phyloP scores from a whole-genome alignment of 2,797 vertebrate species.

The Octomys mimax region DNA sequence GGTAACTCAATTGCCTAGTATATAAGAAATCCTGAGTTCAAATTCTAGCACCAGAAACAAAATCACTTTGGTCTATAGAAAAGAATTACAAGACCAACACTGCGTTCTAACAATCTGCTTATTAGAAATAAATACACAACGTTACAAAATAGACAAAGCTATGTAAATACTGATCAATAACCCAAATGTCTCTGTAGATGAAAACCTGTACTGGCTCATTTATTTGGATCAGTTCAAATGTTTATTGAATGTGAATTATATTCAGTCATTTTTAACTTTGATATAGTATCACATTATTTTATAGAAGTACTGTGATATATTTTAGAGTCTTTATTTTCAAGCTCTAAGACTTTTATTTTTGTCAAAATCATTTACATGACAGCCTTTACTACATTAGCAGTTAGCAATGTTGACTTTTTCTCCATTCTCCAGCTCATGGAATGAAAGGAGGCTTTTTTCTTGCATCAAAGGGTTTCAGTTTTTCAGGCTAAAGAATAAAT shows the following conservation, averaged over 20 bases:
- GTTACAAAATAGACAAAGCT: not conserved
- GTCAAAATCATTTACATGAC: not conserved
- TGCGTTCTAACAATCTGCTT: not conserved
- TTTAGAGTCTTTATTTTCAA: not conserved
- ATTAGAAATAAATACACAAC: not conserved
- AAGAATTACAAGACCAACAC: not conserved
- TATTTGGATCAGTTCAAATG: not conserved
- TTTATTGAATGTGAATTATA: not conserved
- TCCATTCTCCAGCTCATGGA: not conserved
- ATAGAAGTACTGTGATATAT: not conserved
- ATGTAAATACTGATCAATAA: not conserved
- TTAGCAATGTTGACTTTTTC: not conserved
- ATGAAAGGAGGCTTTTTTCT: slow-evolving; percentile 46
- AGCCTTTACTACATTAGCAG: not conserved
- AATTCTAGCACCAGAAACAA: not conserved
- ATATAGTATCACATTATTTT: not conserved
- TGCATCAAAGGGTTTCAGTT: not conserved
- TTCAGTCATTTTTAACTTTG: not conserved
- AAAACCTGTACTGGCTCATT: not conserved
- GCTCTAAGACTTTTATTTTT: not conserved
- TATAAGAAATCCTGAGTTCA: not conserved
- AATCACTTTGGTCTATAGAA: not conserved
- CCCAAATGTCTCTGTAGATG: not conserved
- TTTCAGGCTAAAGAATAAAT: slow-evolving; percentile 46
- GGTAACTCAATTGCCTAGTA: not conserved